These are phyloP conservation scores for Conus canariensis DNA, from an alignment of 2,888 invertebrate genomes.

Conservation along the genomic window DNA sequence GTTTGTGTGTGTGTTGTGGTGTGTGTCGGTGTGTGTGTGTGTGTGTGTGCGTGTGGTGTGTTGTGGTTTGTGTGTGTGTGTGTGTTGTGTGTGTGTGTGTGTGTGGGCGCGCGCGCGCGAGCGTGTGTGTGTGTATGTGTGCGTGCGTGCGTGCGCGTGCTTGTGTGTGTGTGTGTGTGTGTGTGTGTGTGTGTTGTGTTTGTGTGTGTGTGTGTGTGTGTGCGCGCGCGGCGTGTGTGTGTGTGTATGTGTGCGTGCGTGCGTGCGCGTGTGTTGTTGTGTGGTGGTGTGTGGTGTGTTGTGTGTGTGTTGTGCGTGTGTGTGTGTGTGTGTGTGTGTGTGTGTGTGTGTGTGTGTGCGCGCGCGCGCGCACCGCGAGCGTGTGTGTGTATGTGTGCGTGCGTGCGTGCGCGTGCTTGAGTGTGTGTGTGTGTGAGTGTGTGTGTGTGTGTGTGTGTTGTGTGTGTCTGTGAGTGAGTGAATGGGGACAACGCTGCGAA, in stretches of 20 bases:
- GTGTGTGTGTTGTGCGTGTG: conserved; percentile 15
- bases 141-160: not conserved
- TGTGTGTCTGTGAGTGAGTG: not conserved
- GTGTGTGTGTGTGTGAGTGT: not conserved
- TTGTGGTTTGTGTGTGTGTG: not conserved
- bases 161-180: not conserved
- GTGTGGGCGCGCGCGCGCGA: not conserved
- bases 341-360: not conserved
- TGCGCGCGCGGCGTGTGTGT: not conserved
- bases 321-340: conserved; percentile 1
- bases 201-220: too few species aligned
- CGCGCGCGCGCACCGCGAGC: not conserved
- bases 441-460: not conserved
- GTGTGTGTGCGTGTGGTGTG: too few species aligned
- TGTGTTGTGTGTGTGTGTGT: conserved; percentile 15
- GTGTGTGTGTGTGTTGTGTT: not conserved
- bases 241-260: not conserved
- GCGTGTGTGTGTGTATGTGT: not conserved
- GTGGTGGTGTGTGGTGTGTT: not conserved
- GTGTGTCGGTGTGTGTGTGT: too few species aligned
- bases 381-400: not conserved
- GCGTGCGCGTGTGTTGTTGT: not conserved
- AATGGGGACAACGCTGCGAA: not conserved
- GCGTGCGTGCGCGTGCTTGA: not conserved
- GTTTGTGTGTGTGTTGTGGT: too few species aligned